phyloP scores from a whole-genome alignment of 1,140 invertebrate species.

The Drosophila kurseongensis region DNA sequence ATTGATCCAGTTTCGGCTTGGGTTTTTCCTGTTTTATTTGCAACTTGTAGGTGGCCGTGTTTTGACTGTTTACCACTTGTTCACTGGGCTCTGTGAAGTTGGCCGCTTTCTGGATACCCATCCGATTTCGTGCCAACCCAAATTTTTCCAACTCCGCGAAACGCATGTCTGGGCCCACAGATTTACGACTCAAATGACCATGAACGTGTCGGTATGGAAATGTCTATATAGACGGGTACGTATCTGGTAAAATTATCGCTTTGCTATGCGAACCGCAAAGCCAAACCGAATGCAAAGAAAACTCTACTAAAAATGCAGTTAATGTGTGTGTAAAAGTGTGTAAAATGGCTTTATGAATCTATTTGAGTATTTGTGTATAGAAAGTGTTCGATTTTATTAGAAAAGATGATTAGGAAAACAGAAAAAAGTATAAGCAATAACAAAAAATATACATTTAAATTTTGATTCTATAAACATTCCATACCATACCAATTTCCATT shows the following conservation, averaged over 20 bases:
- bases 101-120: conserved; percentile 29
- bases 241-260: conserved; percentile 48
- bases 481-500: no score
- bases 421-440: neutral
- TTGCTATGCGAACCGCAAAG: conserved; percentile 43
- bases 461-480: neutral
- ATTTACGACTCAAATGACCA: conserved; percentile 66
- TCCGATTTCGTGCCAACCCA: conserved; percentile 51
- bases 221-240: conserved; percentile 36
- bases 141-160: conserved; percentile 35
- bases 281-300: conserved; percentile 20
- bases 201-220: conserved; percentile 60
- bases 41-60: conserved; percentile 55
- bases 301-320: conserved; percentile 39
- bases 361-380: conserved; percentile 8
- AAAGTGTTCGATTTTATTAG: conserved; percentile 16
- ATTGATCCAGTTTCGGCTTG: conserved; percentile 44
- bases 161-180: conserved; percentile 53
- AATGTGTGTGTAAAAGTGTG: conserved; percentile 46
- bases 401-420: neutral
- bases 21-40: conserved; percentile 17
- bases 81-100: conserved; percentile 31
- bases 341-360: conserved; percentile 22
- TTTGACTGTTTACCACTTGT: conserved; percentile 56
- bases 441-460: no score